Conservation (phyloP, 2,113 vertebrate species). For the Mustelus asterias region DNA sequence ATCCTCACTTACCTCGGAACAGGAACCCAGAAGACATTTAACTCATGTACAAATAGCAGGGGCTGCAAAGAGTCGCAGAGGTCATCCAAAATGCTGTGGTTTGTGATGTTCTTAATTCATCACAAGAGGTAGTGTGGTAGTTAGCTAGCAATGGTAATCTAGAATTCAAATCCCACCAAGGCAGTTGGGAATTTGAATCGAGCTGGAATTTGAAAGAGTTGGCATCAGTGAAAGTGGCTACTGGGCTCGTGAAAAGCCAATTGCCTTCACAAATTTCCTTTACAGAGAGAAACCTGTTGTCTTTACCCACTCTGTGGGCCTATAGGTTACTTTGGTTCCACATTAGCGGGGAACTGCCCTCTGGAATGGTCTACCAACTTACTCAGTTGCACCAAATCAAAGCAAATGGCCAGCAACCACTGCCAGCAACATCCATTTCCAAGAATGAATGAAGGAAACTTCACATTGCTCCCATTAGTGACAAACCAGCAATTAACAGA, state of each 20-base stretch:
- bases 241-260: background rate
- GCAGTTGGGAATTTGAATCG: background rate
- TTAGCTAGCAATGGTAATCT: background rate
- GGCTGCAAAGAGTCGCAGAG: background rate
- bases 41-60: background rate
- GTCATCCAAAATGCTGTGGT: background rate
- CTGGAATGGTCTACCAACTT: background rate
- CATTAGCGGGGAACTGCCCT: background rate
- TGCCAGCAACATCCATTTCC: background rate
- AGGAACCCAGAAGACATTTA: background rate
- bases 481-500: background rate
- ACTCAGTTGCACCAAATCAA: background rate
- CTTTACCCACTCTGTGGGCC: background rate
- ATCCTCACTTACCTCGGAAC: background rate
- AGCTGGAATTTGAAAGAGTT: background rate
- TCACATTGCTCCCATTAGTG: background rate
- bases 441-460: background rate
- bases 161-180: background rate
- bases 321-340: background rate
- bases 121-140: background rate
- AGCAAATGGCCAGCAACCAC: background rate
- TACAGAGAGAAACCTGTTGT: background rate
- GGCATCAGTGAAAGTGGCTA: background rate
- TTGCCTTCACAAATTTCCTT: background rate
- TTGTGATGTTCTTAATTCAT: background rate